phyloP scores from a whole-genome alignment of 2,113 vertebrate species.

The Ammodramus savannarum region DNA sequence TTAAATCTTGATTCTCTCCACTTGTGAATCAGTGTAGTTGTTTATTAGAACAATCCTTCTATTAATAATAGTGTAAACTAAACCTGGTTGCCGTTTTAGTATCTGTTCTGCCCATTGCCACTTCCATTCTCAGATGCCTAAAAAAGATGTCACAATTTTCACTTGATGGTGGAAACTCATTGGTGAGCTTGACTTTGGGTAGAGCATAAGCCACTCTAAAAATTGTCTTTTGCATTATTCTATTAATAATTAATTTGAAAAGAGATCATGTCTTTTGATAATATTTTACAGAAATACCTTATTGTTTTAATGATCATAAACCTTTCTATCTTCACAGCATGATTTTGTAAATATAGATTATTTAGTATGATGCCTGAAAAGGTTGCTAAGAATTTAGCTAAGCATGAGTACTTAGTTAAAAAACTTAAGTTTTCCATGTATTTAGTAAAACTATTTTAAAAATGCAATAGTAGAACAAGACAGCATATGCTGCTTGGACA shows the following conservation, averaged over 20 bases:
- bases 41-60: neutral
- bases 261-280: neutral
- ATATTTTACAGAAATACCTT: neutral
- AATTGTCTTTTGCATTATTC: neutral
- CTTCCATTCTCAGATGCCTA: neutral
- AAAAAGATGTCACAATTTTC: neutral
- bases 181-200: neutral
- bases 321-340: neutral
- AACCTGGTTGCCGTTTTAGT: neutral
- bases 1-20: neutral
- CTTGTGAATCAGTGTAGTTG: rapidly evolving
- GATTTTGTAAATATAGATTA: neutral
- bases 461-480: neutral
- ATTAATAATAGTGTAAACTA: neutral
- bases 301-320: neutral
- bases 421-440: neutral
- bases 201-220: neutral
- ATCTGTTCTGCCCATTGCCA: neutral
- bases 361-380: neutral
- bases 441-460: neutral
- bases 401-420: neutral
- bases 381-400: neutral
- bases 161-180: neutral
- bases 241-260: neutral
- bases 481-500: neutral